Evolutionary conservation across 2,797 vertebrate species (phyloP).

Genomic region (Falco peregrinus): DNA sequence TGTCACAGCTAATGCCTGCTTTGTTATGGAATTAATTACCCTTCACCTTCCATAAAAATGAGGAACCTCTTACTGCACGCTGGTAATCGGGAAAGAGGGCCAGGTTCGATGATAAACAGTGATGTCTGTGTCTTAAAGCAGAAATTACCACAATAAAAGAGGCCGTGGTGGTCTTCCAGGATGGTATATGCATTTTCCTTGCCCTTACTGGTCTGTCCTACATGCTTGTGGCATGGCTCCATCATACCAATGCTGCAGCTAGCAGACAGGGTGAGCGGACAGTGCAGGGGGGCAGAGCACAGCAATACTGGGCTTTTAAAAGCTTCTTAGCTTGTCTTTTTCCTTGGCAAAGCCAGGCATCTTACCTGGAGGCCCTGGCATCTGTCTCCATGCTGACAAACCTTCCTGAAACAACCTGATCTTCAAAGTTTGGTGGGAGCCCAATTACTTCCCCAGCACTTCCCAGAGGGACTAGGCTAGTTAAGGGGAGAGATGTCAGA

Average conservation of each 20-base stretch:
- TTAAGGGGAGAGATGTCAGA: conserved; percentile 22
- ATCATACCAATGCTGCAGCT: not conserved
- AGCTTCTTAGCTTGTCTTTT: not conserved
- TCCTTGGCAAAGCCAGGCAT: not conserved
- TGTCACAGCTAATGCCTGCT: not conserved
- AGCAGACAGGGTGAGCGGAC: not conserved
- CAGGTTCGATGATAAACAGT: not conserved
- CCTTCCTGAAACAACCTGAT: conserved; percentile 1
- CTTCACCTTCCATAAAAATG: not conserved
- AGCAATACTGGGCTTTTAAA: not conserved
- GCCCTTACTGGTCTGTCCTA: not conserved
- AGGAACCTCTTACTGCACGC: not conserved
- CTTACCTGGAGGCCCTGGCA: not conserved
- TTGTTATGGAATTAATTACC: not conserved
- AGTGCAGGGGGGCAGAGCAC: not conserved
- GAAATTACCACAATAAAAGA: not conserved
- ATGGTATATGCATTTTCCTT: not conserved
- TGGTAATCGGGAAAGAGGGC: not conserved
- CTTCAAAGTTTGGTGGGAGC: conserved; percentile 11
- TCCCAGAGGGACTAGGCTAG: not conserved
- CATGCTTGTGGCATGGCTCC: rapidly evolving
- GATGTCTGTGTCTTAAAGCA: not conserved
- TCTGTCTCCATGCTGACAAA: not conserved
- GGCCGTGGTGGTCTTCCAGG: not conserved
- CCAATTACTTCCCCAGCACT: not conserved